A percentile compares a stretch with the other conserved stretches of the same genome.
phyloP scores from a whole-genome alignment of 2,888 invertebrate genomes.

The Busseola fusca region DNA sequence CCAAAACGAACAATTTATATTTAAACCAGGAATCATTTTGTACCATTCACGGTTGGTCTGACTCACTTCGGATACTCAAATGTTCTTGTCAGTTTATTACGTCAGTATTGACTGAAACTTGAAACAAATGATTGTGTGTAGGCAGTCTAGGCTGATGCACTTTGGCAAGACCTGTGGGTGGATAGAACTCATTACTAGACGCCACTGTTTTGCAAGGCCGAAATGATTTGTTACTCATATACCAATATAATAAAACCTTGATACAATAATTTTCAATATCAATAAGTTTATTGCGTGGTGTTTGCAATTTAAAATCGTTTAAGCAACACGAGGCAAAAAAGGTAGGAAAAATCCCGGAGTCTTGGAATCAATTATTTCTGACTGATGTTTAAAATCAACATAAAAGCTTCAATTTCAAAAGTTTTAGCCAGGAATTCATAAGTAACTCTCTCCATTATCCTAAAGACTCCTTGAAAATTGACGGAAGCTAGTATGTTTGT shows the following conservation, averaged over 20 bases:
- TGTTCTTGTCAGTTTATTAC: conserved; percentile 35
- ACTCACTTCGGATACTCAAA: conserved; percentile 49
- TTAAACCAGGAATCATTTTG: conserved; percentile 59
- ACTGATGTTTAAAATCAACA: neutral
- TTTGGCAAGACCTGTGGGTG: conserved; percentile 46
- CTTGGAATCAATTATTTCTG: neutral
- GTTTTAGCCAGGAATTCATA: neutral
- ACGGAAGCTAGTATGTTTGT: conserved; percentile 15
- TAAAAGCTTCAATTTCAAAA: neutral
- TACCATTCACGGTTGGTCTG: conserved; percentile 47
- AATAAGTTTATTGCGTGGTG: conserved; percentile 20
- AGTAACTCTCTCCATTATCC: conserved; percentile 6
- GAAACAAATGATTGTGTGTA: conserved; percentile 38
- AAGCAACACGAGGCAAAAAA: conserved; percentile 17
- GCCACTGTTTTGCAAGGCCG: conserved; percentile 46
- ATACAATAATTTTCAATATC: conserved; percentile 37
- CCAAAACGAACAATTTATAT: conserved; percentile 57
- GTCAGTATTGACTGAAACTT: conserved; percentile 47
- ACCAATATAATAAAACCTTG: conserved; percentile 42
- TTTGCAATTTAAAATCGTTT: conserved; percentile 30
- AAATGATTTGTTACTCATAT: conserved; percentile 46
- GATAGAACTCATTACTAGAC: conserved; percentile 37
- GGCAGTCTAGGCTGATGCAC: conserved; percentile 43
- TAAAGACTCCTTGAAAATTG: conserved; percentile 27
- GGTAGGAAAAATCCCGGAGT: neutral